phyloP scores from a whole-genome alignment of 2,888 invertebrate species.

The Scelioninae gen. 1 region DNA sequence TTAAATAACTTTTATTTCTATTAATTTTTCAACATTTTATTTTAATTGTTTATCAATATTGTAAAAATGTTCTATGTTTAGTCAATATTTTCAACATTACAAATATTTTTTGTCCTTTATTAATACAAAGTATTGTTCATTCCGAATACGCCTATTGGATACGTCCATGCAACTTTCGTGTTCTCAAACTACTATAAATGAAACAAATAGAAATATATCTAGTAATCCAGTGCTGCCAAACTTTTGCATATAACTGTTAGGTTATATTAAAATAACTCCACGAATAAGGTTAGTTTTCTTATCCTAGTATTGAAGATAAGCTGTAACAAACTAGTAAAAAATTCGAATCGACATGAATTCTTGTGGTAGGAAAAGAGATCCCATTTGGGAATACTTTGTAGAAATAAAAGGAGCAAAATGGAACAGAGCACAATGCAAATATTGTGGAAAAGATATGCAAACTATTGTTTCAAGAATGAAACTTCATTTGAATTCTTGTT shows the following conservation, averaged over 20 bases:
- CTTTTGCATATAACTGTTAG: background rate
- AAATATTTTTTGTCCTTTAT: too few relatives aligned
- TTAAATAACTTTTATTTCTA: too few relatives aligned
- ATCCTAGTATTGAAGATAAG: background rate
- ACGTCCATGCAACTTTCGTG: background rate
- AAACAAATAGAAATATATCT: background rate
- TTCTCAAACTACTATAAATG: background rate
- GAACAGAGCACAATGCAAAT: slow-evolving; percentile 7
- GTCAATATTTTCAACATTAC: too few relatives aligned
- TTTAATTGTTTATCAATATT: too few relatives aligned
- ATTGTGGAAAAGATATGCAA: background rate
- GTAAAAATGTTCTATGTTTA: too few relatives aligned
- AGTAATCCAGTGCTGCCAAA: background rate
- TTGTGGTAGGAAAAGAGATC: slow-evolving; percentile 20
- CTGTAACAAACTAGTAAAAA: background rate
- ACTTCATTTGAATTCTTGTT: too few relatives aligned
- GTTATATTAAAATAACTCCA: background rate
- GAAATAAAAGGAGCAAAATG: slow-evolving; percentile 15
- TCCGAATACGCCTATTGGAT: background rate
- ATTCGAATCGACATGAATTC: slow-evolving; percentile 18
- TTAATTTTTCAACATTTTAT: too few relatives aligned
- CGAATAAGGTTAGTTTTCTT: background rate
- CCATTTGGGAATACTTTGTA: slow-evolving; percentile 8
- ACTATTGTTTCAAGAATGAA: too few relatives aligned
- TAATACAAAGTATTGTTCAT: too few relatives aligned